A percentile compares a stretch with the other conserved stretches of the same genome.
Conservation (phyloP, 2,888 invertebrate species). For the Strigamia maritima region DNA sequence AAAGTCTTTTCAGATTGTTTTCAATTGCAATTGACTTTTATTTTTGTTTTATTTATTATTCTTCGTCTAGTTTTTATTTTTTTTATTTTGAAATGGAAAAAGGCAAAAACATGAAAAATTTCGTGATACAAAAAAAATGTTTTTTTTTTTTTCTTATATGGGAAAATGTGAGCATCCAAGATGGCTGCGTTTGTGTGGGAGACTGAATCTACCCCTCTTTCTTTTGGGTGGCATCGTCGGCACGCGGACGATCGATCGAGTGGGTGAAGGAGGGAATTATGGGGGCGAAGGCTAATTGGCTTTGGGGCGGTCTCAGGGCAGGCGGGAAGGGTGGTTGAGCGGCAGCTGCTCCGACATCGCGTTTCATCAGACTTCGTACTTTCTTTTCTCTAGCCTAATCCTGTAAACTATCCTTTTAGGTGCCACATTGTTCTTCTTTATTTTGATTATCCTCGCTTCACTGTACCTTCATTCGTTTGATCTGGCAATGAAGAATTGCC, state of each 20-base stretch:
- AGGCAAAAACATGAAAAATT: background rate
- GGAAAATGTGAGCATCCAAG: constrained; percentile 20
- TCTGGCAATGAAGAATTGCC: background rate
- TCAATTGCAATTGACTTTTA: background rate
- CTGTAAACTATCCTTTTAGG: background rate
- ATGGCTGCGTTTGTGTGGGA: constrained; percentile 16
- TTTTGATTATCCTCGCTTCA: background rate
- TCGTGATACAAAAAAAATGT: background rate
- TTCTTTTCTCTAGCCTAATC: background rate
- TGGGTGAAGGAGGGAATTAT: constrained; percentile 24
- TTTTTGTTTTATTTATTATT: background rate
- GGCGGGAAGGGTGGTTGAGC: constrained; percentile 30
- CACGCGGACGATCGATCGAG: constrained; percentile 31
- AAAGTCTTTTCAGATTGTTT: background rate
- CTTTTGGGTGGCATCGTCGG: constrained; percentile 32
- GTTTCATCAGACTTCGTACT: constrained; percentile 8
- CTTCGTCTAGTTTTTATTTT: background rate
- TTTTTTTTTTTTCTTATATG: background rate
- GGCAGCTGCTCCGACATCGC: constrained; percentile 28
- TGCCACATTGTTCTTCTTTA: background rate
- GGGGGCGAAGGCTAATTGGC: constrained; percentile 32
- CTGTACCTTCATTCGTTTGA: background rate
- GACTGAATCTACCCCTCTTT: constrained; percentile 22
- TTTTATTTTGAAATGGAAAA: background rate
- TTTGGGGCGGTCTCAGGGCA: constrained; percentile 32